Conservation (phyloP, 2,888 invertebrate species). For the Drosophila prostipennis region DNA sequence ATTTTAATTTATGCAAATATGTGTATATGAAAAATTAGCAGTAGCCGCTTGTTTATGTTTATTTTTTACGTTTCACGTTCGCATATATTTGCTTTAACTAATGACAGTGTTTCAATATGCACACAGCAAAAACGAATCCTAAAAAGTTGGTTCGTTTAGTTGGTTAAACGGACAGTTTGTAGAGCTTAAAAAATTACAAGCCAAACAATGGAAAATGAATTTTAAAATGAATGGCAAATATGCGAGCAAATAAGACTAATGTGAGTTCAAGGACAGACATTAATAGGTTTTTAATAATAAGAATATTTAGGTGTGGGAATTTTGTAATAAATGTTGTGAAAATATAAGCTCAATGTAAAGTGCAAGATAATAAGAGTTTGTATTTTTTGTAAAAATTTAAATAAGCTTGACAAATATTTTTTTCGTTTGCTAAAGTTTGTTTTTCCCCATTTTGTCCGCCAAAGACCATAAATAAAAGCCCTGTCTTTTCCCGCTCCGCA, state of each 20-base stretch:
- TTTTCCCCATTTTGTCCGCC: background rate
- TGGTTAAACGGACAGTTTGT: slow-evolving; percentile 13
- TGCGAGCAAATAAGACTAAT: background rate
- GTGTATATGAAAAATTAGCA: slow-evolving; percentile 65
- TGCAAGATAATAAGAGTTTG: background rate
- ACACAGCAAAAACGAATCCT: slow-evolving; percentile 17
- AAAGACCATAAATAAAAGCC: slow-evolving; percentile 25
- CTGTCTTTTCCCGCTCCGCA: slow-evolving; percentile 2
- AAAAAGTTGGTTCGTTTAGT: slow-evolving; percentile 24
- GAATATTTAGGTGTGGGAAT: background rate
- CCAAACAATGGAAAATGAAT: slow-evolving; percentile 26
- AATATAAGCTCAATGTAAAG: background rate
- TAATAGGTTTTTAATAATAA: background rate
- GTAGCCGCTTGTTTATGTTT: slow-evolving; percentile 32
- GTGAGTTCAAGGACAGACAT: slow-evolving; percentile 8
- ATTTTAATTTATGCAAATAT: slow-evolving; percentile 78
- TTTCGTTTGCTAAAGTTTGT: background rate
- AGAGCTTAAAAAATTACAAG: slow-evolving; percentile 8
- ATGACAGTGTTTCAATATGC: slow-evolving; percentile 58
- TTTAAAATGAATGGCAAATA: slow-evolving; percentile 37
- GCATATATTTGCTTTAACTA: slow-evolving; percentile 60
- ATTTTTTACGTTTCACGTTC: slow-evolving; percentile 6
- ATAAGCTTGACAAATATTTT: background rate
- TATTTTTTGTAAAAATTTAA: background rate
- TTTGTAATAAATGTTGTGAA: background rate